Evolutionary conservation across 2,888 invertebrate species (phyloP).

Genomic region (Dione vanillae): DNA sequence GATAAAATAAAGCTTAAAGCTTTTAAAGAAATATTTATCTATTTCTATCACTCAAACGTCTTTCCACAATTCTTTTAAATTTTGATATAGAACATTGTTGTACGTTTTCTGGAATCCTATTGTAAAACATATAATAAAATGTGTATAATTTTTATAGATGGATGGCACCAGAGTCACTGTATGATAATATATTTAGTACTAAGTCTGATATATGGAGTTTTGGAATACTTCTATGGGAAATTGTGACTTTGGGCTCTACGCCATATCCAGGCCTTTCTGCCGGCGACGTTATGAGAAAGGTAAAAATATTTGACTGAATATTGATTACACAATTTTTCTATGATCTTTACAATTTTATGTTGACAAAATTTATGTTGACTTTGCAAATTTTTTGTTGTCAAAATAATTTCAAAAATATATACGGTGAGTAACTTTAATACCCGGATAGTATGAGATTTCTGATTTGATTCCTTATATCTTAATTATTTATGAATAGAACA

Average conservation of each 20-base stretch:
- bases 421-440: too few relatives aligned
- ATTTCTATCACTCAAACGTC: too few relatives aligned
- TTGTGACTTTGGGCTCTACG: constrained; percentile 96
- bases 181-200: constrained; percentile 96
- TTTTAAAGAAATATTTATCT: too few relatives aligned
- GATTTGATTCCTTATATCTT: too few relatives aligned
- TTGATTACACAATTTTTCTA: background rate
- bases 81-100: too few relatives aligned
- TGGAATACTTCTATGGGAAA: constrained; percentile 97
- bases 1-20: too few relatives aligned
- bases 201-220: constrained; percentile 99
- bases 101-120: background rate
- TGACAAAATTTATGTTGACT: too few relatives aligned
- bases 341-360: too few relatives aligned
- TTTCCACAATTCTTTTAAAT: background rate
- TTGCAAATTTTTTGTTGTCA: too few relatives aligned
- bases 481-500: too few relatives aligned
- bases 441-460: too few relatives aligned
- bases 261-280: constrained; percentile 97
- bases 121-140: background rate
- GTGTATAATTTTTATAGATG: constrained; percentile 84
- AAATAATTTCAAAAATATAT: too few relatives aligned
- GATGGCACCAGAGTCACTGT: constrained; percentile 98
- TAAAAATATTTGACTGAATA: constrained; percentile 58
- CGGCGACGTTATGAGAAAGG: constrained; percentile 95